Base-by-base conservation (phyloP, 1,140 invertebrate genomes). In the Drosophila leontia region DNA sequence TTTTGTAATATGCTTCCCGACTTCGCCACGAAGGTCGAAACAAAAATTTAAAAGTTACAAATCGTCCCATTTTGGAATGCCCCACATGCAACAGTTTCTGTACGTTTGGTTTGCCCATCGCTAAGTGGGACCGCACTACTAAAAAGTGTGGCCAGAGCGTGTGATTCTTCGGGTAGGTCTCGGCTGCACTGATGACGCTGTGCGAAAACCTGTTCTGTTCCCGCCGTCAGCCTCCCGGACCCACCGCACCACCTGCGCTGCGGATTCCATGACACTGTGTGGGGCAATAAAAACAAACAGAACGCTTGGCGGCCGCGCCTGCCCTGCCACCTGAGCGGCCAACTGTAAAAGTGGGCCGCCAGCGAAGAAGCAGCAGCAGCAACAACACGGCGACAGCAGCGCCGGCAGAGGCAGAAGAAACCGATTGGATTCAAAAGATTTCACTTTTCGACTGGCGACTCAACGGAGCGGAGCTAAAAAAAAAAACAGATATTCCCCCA, bases 201-300 rank as follows among this genome's bases (percentile, higher is more conserved):
- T 51, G 53, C 63, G 7, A 72, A 78, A 78, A 78, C 76, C 76
- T 58, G 76, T 78, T 76, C 23, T 47, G 45, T 11, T 44, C 26
- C 50, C 34, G 50, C 50, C 35, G 3, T 5, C 29, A 19, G 29
- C 26, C 37, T 12, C 19, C 29, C 39, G 15, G 19, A 19, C 19
- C 45, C 11, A 17, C 17, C 17, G 3, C 17, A 34, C 61, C 72
- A 39, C 61, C 59, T 34, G 26, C 15, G 3, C n/a, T 19, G 29
- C 19, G 63, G 58, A 53, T 81, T 86, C 60, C 70, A 69, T 70
- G 82, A 67, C 70, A 71, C 62, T 64, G 45, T 53, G 71, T 59
- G 59, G 65, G 84, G 68, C 80, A 77, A 79, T 79, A 79, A 79
- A 88, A 88, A 88, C 86, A 90, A 88, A 88, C 84, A 90, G 80